Percentiles rank a stretch among this genome's conserved stretches.
Conservation (phyloP, 2,113 vertebrate genomes). For the Oncorhynchus mykiss region DNA sequence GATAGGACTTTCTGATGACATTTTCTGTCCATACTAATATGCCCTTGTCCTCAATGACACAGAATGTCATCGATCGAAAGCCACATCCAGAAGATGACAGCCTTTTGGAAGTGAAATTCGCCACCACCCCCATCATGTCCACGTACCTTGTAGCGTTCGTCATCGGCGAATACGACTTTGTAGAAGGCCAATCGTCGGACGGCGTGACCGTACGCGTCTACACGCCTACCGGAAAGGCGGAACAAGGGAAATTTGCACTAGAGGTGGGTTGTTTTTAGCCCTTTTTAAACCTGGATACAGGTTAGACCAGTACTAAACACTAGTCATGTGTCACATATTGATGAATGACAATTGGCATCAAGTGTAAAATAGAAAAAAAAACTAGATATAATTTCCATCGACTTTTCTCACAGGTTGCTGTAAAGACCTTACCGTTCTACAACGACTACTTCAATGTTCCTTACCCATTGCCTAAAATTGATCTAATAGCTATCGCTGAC, state of each 20-base stretch:
- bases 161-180: slow-evolving; percentile 96
- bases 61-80: slow-evolving; percentile 91
- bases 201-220: slow-evolving; percentile 92
- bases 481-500: slow-evolving; percentile 99
- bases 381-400: too few relatives aligned
- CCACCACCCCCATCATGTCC: slow-evolving; percentile 92
- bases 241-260: slow-evolving; percentile 96
- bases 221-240: slow-evolving; percentile 92
- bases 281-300: neutral
- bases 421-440: slow-evolving; percentile 99
- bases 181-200: slow-evolving; percentile 91
- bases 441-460: slow-evolving; percentile 99
- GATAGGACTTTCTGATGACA: neutral
- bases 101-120: slow-evolving; percentile 93
- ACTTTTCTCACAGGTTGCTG: slow-evolving; percentile 84
- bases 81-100: slow-evolving; percentile 89
- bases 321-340: neutral
- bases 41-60: slow-evolving; percentile 15
- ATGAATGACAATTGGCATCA: neutral
- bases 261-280: slow-evolving; percentile 77
- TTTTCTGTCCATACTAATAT: neutral
- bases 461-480: slow-evolving; percentile 98
- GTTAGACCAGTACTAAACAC: too few relatives aligned
- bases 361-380: neutral
- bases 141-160: slow-evolving; percentile 97